phyloP scores from a whole-genome alignment of 92 coral and sea anemone species.

The Galaxea fascicularis region DNA sequence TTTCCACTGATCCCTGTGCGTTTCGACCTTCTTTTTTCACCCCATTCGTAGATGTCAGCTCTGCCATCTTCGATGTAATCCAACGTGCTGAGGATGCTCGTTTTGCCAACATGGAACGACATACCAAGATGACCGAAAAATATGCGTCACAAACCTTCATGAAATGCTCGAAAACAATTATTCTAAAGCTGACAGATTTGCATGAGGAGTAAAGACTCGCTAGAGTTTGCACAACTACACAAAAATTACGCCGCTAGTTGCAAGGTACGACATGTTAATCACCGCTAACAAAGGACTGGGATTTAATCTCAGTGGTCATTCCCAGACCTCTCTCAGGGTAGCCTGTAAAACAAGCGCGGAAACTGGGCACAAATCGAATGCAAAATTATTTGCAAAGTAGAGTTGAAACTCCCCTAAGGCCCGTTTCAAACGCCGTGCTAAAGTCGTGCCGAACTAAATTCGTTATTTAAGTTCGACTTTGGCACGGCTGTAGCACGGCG shows the following conservation, averaged over 20 bases:
- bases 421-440: no score
- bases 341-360: no score
- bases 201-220: neutral
- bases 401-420: no score
- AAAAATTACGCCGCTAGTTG: neutral
- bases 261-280: neutral
- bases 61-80: constrained; percentile 86
- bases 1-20: constrained; percentile 90
- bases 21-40: constrained; percentile 71
- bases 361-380: no score
- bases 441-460: no score
- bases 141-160: neutral
- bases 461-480: no score
- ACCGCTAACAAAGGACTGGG: neutral
- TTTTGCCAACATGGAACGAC: constrained; percentile 56
- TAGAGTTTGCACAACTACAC: neutral
- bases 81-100: constrained; percentile 73
- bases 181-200: neutral
- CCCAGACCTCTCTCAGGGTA: neutral
- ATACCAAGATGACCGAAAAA: neutral
- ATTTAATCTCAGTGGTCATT: no score
- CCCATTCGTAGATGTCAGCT: constrained; percentile 89
- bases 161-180: neutral
- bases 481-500: no score
- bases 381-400: no score